These are phyloP conservation scores for Xiphydria camelus DNA, from an alignment of 2,888 invertebrate species.

Conservation along the genomic window DNA sequence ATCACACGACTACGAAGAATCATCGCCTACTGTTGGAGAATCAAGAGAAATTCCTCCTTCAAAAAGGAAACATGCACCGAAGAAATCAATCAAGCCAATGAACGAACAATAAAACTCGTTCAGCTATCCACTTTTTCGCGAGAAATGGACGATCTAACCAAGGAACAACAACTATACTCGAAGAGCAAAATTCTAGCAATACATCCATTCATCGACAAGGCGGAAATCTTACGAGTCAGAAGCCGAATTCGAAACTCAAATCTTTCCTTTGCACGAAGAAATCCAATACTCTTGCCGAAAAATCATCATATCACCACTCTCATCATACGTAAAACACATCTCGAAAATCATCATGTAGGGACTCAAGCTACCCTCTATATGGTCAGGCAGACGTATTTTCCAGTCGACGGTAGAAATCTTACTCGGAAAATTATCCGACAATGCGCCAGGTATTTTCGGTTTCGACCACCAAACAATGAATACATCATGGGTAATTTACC, in stretches of 20 bases:
- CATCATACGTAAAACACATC: conserved; percentile 24
- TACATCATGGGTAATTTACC: conserved; percentile 39
- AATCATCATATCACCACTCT: conserved; percentile 28
- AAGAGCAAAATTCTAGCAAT: conserved; percentile 18
- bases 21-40: neutral
- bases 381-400: conserved; percentile 13
- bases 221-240: conserved; percentile 27
- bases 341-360: conserved; percentile 25
- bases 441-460: conserved; percentile 23
- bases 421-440: conserved; percentile 12
- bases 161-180: neutral
- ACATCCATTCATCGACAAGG: conserved; percentile 27
- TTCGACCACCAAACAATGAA: conserved; percentile 7
- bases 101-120: neutral
- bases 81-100: conserved; percentile 7
- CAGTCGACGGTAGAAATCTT: conserved; percentile 11
- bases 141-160: conserved; percentile 3
- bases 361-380: conserved; percentile 21
- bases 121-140: conserved; percentile 5
- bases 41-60: neutral
- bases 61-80: neutral
- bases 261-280: conserved; percentile 17
- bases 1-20: neutral
- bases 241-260: conserved; percentile 25
- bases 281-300: conserved; percentile 27